Percentiles rank a stretch among this genome's conserved stretches.
phyloP scores from a whole-genome alignment of 2,888 invertebrate genomes.

The Caprella mutica region DNA sequence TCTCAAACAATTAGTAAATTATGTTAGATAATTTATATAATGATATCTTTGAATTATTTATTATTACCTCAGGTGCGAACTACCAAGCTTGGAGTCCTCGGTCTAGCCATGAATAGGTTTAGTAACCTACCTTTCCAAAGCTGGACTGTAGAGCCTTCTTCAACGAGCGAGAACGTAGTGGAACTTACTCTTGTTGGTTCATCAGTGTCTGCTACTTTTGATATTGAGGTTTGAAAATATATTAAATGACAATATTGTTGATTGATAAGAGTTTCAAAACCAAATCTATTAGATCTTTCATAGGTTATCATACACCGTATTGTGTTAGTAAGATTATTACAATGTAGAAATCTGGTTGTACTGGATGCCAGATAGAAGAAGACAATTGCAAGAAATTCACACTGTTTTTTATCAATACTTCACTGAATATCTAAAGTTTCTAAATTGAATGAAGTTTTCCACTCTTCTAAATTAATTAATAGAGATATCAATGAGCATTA shows the following conservation, averaged over 20 bases:
- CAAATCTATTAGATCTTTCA: not conserved
- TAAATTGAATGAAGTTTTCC: no score
- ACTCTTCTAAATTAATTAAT: no score
- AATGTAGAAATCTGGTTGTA: no score
- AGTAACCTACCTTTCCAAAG: slow-evolving; percentile 73
- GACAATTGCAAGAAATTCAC: no score
- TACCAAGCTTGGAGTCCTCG: slow-evolving; percentile 58
- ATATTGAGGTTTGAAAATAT: slow-evolving; percentile 21
- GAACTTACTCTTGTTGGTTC: slow-evolving; percentile 29
- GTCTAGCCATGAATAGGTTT: slow-evolving; percentile 60
- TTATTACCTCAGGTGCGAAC: slow-evolving; percentile 53
- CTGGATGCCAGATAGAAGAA: no score
- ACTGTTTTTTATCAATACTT: no score
- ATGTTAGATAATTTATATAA: no score
- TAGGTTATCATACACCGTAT: no score
- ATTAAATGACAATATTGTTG: not conserved
- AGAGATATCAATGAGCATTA: no score
- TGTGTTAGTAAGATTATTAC: no score
- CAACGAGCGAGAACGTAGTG: slow-evolving; percentile 10
- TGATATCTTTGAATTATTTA: not conserved
- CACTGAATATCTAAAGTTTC: no score
- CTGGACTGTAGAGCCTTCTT: slow-evolving; percentile 54
- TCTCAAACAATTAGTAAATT: no score
- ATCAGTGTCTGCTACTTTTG: slow-evolving; percentile 26
- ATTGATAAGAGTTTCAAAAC: not conserved